Conservation (phyloP, 2,797 vertebrate species). For the Cyprinella venusta region DNA sequence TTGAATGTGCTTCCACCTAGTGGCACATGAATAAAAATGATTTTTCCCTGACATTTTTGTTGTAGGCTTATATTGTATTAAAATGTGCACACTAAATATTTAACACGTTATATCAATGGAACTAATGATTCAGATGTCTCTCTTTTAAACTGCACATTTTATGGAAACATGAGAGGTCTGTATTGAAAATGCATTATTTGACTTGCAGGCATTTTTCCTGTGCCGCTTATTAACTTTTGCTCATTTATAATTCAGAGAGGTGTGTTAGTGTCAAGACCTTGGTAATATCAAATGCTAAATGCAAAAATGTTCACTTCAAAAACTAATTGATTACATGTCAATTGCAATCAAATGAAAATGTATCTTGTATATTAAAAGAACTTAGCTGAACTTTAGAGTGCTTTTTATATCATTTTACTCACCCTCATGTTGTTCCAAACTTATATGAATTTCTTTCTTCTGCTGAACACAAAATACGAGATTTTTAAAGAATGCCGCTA, state of each 20-base stretch:
- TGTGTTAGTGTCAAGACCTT: too few species aligned
- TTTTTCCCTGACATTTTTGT: not conserved
- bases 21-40: constrained; percentile 41
- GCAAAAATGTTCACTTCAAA: not conserved
- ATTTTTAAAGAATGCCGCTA: too few species aligned
- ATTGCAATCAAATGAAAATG: not conserved
- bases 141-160: not conserved
- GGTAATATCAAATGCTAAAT: too few species aligned
- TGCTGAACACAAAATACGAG: too few species aligned
- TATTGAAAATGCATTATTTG: not conserved
- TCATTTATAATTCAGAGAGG: too few species aligned
- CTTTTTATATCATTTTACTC: too few species aligned
- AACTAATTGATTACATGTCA: not conserved
- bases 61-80: not conserved
- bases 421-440: too few species aligned
- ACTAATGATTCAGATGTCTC: too few species aligned
- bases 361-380: not conserved
- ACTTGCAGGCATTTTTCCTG: not conserved
- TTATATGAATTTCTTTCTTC: too few species aligned
- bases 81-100: not conserved
- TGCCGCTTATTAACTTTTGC: too few species aligned
- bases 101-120: too few species aligned
- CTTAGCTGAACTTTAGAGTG: too few species aligned
- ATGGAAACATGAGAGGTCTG: not conserved
- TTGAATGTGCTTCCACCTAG: constrained; percentile 68